Conservation (phyloP, 2,797 vertebrate species). For the Lemur catta region DNA sequence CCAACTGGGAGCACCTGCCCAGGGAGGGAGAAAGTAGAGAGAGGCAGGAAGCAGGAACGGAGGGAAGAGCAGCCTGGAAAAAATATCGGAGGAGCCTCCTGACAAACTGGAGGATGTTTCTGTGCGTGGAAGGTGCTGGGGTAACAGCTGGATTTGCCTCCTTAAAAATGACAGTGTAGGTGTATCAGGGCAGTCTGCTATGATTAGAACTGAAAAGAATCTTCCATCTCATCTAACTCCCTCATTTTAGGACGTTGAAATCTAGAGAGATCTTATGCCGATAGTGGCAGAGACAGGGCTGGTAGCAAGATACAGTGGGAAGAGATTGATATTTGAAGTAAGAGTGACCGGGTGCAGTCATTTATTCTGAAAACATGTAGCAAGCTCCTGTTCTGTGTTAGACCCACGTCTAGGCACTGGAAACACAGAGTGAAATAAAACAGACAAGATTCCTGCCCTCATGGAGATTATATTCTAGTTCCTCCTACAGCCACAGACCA, state of each 20-base stretch:
- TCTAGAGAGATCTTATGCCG: background rate
- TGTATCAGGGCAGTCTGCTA: background rate
- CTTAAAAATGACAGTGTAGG: background rate
- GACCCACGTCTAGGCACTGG: background rate
- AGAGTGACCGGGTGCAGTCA: background rate
- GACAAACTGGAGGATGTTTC: background rate
- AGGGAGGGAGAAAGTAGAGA: background rate
- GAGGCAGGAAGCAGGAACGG: background rate
- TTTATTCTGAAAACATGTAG: background rate
- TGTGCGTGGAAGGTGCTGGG: background rate
- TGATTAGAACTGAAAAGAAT: background rate
- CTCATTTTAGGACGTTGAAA: background rate
- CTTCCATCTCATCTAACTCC: background rate
- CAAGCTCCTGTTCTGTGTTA: background rate
- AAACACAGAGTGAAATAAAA: background rate
- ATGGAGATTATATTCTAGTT: background rate
- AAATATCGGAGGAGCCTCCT: background rate
- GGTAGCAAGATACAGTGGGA: background rate
- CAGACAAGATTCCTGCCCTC: background rate
- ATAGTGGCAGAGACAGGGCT: background rate
- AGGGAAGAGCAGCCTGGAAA: background rate
- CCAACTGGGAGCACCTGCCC: background rate
- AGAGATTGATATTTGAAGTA: background rate
- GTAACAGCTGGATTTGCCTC: background rate
- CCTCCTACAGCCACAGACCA: background rate